Conservation (phyloP, 2,797 vertebrate genomes). For the Emys orbicularis region DNA sequence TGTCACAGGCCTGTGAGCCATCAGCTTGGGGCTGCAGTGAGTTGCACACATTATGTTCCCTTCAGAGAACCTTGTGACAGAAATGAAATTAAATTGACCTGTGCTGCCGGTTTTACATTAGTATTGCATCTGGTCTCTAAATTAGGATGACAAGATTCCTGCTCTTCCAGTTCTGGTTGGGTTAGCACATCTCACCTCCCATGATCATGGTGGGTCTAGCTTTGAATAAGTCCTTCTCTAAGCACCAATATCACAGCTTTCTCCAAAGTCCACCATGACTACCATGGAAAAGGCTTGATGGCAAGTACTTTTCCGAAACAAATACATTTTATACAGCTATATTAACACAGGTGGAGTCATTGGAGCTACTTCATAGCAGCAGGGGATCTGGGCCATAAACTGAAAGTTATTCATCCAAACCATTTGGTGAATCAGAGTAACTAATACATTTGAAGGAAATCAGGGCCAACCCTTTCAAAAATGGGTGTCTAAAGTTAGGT, state of each 20-base stretch:
- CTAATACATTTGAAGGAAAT: background rate
- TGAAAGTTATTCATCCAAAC: background rate
- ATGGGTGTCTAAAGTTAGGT: background rate
- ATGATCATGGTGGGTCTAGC: conserved; percentile 6
- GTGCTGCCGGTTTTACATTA: background rate
- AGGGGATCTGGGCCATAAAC: rapidly evolving
- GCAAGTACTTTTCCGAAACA: conserved; percentile 3
- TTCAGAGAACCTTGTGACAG: conserved; percentile 58
- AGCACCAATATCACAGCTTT: background rate
- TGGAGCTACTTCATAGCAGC: background rate
- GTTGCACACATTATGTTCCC: conserved; percentile 58
- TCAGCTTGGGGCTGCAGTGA: conserved; percentile 15
- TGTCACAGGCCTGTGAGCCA: conserved; percentile 40
- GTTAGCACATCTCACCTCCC: background rate
- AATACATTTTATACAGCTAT: background rate
- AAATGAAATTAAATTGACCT: conserved; percentile 77
- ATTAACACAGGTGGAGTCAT: background rate
- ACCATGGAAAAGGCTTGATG: conserved; percentile 40
- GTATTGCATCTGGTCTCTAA: conserved; percentile 37
- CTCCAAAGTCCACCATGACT: conserved; percentile 32
- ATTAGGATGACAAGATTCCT: conserved; percentile 69
- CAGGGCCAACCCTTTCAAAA: background rate
- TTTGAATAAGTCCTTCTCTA: conserved; percentile 49
- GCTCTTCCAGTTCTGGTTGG: conserved; percentile 21
- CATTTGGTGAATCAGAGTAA: background rate